Base-by-base conservation (phyloP, 2,888 invertebrate species). In the Lasioglossum figueresi region DNA sequence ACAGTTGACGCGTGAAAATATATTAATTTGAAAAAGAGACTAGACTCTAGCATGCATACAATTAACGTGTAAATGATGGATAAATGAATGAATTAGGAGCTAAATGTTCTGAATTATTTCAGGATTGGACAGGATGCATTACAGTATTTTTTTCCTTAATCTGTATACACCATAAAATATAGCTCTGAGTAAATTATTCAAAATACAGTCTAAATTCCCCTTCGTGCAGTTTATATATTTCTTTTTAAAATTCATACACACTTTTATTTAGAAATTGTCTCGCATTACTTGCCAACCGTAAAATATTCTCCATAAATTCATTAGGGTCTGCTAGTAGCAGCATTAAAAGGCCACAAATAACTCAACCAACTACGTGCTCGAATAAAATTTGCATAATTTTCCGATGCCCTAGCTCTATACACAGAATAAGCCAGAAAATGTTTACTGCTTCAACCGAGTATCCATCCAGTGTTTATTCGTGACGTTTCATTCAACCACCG, bases 241-340 rank as follows among this genome's bases (percentile, higher is more conserved):
- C 14, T n/a, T 2, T 19, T 52, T 66, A 72, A 80, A 34, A 66
- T 48, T n/a, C 19, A 72, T 19, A n/a, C 12, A 59, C 16, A 37
- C 16, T 6, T 37, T 43, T 73, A 66, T 82, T 73, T 79, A 79
- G 63, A 63, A 76, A 73, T n/a, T 76, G 27, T 59, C 52, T 37
- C 74, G 56, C 45, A 81, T 74, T 74, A 71, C 40, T 16, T 52
- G 23, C 16, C 23, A 16, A 19, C 34, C n/a, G 72, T 80, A 43
- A 79, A 79, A 66, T 80, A 68, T 74, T n/a, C 37, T 23, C 68
- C 73, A 56, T 45, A 74, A 80, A 80, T 82, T 82, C 81, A 80
- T 82, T 80, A 59, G 74, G 34, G 37, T 73, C 43, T 80, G 37
- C 68, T 52, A 68, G 52, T 10, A 34, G 68, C 10, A 40, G 82